phyloP scores from a whole-genome alignment of 2,113 vertebrate species.

The Oncorhynchus masou region DNA sequence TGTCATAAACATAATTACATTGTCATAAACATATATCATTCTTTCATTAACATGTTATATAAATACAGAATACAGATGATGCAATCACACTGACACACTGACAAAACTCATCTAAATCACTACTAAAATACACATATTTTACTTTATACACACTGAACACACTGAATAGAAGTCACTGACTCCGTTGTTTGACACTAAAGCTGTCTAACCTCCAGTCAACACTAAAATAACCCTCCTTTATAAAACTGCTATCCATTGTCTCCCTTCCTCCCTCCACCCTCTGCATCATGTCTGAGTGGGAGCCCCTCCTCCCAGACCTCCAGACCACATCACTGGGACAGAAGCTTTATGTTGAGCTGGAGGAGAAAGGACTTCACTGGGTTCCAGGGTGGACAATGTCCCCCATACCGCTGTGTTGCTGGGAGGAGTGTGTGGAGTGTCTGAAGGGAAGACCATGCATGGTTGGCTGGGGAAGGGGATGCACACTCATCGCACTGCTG shows the following conservation, averaged over 20 bases:
- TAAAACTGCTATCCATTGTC: constrained; percentile 8
- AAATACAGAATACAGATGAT: not conserved
- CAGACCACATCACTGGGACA: constrained; percentile 32
- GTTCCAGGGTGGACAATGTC: constrained; percentile 7
- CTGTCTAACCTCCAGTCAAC: not conserved
- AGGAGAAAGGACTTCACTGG: constrained; percentile 35
- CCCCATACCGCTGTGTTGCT: not conserved
- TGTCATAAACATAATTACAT: no score
- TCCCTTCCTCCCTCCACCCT: constrained; percentile 10
- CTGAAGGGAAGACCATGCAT: not conserved
- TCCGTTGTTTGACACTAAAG: not conserved
- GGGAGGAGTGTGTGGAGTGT: constrained; percentile 6
- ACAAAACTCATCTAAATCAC: no score
- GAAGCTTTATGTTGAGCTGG: constrained; percentile 36
- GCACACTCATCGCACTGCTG: no score
- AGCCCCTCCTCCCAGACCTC: constrained; percentile 34
- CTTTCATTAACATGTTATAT: no score
- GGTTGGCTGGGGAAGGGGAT: not conserved
- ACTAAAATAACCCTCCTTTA: not conserved
- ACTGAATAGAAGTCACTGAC: not conserved
- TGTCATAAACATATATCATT: no score
- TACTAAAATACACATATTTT: no score
- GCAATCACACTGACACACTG: not conserved
- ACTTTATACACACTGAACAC: no score
- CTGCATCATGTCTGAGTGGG: not conserved